Base-by-base conservation (phyloP, 2,888 invertebrate genomes). In the Platycheirus albimanus region DNA sequence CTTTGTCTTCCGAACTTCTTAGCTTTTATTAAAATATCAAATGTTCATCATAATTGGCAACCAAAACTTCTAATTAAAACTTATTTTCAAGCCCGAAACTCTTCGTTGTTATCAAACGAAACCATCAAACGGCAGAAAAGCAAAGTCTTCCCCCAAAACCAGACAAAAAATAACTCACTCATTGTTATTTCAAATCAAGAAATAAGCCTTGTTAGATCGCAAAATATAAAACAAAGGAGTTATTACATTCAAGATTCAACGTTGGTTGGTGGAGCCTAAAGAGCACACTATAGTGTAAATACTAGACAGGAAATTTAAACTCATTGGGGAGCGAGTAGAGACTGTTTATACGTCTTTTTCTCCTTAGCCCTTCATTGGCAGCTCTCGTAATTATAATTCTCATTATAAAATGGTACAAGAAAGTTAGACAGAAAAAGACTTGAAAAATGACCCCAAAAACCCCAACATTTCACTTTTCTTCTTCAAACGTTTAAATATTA, bases 31-130 rank as follows among this genome's bases (percentile, higher is more conserved):
- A 30, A 61, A 61, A 6, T 61, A 28, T 43, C 3, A n/a, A 30
- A 61, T 17, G 30, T n/a, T 17, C 45, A 17, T 61, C 28, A 61
- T 79, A 63, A 69, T 79, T 75, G 75, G 45, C 51, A 80, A 52
- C 58, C 49, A 58, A 70, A 76, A 81, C 17, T 81, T 81, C 77
- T 81, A 71, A 81, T 81, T 81, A 81, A 81, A 81, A 81, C 58
- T 71, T 63, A 77, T 76, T 76, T 61, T 56, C 24, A 71, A 71
- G 33, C 17, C 41, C 19, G 51, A 58, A 74, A 64, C 70, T 66
- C 38, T 52, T 67, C 51, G 30, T 45, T 47, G 61, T 41, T 81
- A 83, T 83, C 78, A 74, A 83, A 78, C 72, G 33, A 74, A 78
- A 49, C 69, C 72, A 64, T 78, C 83, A 69, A 69, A 67, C 67